Base-by-base conservation (phyloP, 1,140 invertebrate species). In the Drosophila ficusphila region DNA sequence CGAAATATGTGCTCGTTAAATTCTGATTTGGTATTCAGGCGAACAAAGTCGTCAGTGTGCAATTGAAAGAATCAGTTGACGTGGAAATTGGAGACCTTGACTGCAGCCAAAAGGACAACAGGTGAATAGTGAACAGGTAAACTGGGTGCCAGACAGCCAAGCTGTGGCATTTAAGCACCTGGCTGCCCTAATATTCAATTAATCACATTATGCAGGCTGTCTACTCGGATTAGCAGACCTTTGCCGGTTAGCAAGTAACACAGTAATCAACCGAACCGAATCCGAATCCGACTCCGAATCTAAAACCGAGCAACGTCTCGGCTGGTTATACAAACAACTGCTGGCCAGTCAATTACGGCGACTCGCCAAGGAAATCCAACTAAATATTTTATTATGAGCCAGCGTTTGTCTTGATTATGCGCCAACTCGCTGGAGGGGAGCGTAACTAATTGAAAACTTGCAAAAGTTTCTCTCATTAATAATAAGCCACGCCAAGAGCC, bases 391-490 rank as follows among this genome's bases (percentile, higher is more conserved):
- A 86, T 81, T 74, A 88, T 61, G 53, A 69, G 51, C 42, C 60
- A 47, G 52, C 67, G 82, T 81, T 88, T 74, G 68, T 65, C 82
- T 86, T 77, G 62, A 81, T 81, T 77, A 86, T 81, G 42, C 76
- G 39, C 33, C 38, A 56, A 73, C 72, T 44, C 53, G 42, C 70
- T 42, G 42, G 60, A 36, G 31, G 39, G 70, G 51, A 62, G 68
- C 73, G 60, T 54, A 86, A 74, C 81, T 86, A 86, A 86, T 86
- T 86, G 81, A 86, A 86, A 86, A 88, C 72, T 69, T 85, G 62
- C 76, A 54, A 47, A 88, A 85, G 76, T 81, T 86, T 77, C 64
- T 44, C 62, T 81, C 81, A 88, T 88, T 86, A 88, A 86, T 88
- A 88, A 88, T 81, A 81, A 76, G 76, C 27, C 65, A 86, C 52